phyloP scores from a whole-genome alignment of 2,113 vertebrate species.

The Otus sunia region DNA sequence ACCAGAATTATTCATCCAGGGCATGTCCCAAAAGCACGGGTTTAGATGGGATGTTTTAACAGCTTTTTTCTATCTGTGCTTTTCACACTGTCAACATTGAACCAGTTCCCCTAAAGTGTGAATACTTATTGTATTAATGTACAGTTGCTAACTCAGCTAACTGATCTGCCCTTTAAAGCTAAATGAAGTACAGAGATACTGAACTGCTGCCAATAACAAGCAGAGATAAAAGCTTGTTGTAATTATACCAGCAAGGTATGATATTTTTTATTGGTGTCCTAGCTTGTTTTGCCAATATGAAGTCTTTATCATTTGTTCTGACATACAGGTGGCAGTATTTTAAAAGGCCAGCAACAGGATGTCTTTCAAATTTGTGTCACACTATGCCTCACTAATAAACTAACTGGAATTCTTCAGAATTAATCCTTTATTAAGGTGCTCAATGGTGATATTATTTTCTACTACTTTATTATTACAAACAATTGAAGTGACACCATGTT shows the following conservation, averaged over 20 bases:
- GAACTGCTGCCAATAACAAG: neutral
- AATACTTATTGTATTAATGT: neutral
- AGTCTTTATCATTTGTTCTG: neutral
- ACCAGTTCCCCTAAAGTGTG: neutral
- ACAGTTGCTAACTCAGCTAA: neutral
- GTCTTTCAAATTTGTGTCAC: neutral
- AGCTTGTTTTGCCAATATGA: neutral
- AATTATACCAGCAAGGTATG: neutral
- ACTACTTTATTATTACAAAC: neutral
- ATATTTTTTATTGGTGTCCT: neutral
- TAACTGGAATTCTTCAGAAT: neutral
- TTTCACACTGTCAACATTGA: neutral
- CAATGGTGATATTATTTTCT: neutral
- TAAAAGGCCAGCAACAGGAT: neutral
- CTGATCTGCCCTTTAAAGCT: neutral
- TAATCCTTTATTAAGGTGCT: neutral
- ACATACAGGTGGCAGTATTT: neutral
- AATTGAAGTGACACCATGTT: neutral
- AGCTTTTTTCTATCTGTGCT: neutral
- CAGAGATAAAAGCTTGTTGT: neutral
- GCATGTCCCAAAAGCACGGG: neutral
- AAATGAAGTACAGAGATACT: neutral
- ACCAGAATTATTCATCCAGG: neutral
- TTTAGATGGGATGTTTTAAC: neutral
- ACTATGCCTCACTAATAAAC: neutral